Conservation (phyloP, 2,797 vertebrate species). For the Phylloscopus collybita region DNA sequence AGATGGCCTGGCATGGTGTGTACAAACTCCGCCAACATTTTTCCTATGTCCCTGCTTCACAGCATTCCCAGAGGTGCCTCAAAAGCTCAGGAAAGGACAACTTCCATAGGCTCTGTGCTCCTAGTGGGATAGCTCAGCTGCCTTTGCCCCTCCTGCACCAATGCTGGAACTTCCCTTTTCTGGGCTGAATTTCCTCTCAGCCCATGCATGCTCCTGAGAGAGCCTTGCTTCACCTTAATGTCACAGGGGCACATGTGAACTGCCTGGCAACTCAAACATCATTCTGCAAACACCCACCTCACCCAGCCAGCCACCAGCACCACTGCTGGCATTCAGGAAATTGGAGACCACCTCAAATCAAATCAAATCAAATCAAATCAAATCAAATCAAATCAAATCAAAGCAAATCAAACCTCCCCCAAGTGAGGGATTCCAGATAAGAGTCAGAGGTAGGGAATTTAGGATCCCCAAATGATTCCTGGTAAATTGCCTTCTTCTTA, state of each 20-base stretch:
- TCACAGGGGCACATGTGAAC: not conserved
- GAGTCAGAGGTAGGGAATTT: not conserved
- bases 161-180: not conserved
- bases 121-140: not conserved
- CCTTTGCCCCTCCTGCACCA: not conserved
- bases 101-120: not conserved
- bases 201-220: not conserved
- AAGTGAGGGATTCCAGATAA: not conserved
- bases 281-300: not conserved
- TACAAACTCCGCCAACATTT: not conserved
- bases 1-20: not conserved
- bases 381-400: not conserved
- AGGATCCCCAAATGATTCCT: not conserved
- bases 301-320: not conserved
- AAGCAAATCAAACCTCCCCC: fast-evolving
- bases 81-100: not conserved
- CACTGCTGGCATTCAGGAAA: not conserved
- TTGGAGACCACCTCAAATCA: not conserved
- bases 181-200: not conserved
- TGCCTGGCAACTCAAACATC: not conserved
- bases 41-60: not conserved
- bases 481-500: not conserved
- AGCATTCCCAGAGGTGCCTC: not conserved
- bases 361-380: not conserved
- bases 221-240: not conserved